phyloP scores from a whole-genome alignment of 2,888 invertebrate species.

The Parnassius mnemosyne region DNA sequence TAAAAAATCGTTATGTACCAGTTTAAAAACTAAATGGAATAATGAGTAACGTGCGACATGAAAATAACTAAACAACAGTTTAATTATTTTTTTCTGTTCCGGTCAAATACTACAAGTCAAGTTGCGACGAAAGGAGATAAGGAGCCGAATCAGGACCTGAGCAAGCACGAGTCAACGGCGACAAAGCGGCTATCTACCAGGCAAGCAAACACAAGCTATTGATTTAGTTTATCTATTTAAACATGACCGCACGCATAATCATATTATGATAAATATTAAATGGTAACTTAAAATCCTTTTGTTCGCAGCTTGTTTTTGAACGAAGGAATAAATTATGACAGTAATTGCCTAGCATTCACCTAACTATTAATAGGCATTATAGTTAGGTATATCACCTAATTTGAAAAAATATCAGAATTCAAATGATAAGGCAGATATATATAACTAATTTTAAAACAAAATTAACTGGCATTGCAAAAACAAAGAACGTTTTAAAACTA shows the following conservation, averaged over 20 bases:
- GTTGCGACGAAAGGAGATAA: conserved; percentile 47
- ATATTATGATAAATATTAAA: conserved; percentile 4
- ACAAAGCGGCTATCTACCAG: conserved; percentile 67
- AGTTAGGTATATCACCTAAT: no score
- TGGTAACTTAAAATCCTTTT: conserved; percentile 14
- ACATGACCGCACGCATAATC: conserved; percentile 46
- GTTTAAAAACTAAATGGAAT: no score
- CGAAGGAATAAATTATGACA: background rate
- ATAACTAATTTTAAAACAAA: background rate
- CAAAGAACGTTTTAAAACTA: conserved; percentile 7
- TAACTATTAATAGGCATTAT: no score
- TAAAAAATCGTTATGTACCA: no score
- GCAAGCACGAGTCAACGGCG: conserved; percentile 52
- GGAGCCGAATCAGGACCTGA: conserved; percentile 60
- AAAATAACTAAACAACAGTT: background rate
- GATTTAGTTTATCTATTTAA: conserved; percentile 72
- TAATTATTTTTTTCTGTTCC: conserved; percentile 6
- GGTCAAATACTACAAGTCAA: conserved; percentile 22
- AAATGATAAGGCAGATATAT: no score
- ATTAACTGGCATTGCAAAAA: background rate
- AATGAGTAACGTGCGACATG: conserved; percentile 3
- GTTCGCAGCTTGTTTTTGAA: conserved; percentile 2
- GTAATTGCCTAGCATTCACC: no score
- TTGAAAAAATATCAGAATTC: no score
- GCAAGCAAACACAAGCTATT: conserved; percentile 62